Conservation (phyloP, 2,888 invertebrate species). For the Hemithea aestivaria region DNA sequence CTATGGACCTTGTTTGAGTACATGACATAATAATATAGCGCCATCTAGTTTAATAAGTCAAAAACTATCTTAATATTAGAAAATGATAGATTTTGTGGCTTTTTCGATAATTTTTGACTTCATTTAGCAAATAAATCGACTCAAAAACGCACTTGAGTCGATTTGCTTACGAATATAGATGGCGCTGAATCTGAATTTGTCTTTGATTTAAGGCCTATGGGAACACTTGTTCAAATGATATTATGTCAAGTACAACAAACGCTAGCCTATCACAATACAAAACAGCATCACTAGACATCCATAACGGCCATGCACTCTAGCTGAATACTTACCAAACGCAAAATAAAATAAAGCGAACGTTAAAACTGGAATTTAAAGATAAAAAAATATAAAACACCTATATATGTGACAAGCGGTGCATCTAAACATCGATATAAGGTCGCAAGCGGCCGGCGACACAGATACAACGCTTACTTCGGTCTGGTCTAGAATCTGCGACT, state of each 20-base stretch:
- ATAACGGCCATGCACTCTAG: slow-evolving; percentile 64
- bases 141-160: too few species aligned
- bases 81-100: too few species aligned
- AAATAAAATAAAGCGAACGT: slow-evolving; percentile 36
- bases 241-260: slow-evolving; percentile 19
- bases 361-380: slow-evolving; percentile 6
- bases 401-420: too few species aligned
- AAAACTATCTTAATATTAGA: too few species aligned
- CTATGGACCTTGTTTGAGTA: too few species aligned
- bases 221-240: slow-evolving; percentile 4
- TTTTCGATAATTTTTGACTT: too few species aligned
- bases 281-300: slow-evolving; percentile 38
- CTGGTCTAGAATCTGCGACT: slow-evolving; percentile 91
- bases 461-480: slow-evolving; percentile 89
- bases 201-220: too few species aligned
- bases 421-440: slow-evolving; percentile 73
- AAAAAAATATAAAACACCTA: slow-evolving; percentile 25
- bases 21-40: too few species aligned
- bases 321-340: slow-evolving; percentile 54
- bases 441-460: slow-evolving; percentile 70
- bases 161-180: too few species aligned
- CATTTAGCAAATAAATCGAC: too few species aligned
- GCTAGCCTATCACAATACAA: slow-evolving; percentile 26
- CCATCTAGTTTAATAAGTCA: too few species aligned
- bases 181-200: too few species aligned